Percentiles rank a stretch among this genome's conserved stretches.
phyloP scores from a whole-genome alignment of 2,888 invertebrate species.

The Pyralis farinalis region DNA sequence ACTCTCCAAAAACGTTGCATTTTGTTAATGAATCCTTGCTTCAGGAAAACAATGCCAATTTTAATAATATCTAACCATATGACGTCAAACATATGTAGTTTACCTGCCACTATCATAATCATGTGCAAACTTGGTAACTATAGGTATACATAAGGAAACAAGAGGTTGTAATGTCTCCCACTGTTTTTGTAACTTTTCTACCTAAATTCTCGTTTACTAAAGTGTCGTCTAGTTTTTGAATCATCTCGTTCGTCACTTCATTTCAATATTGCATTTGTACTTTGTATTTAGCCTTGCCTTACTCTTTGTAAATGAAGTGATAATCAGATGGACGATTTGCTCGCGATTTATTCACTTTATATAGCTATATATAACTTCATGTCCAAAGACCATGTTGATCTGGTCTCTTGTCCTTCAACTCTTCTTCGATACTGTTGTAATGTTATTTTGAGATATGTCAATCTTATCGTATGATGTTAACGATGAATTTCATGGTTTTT shows the following conservation, averaged over 20 bases:
- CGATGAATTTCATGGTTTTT: slow-evolving; percentile 63
- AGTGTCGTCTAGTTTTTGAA: neutral
- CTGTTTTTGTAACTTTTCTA: neutral
- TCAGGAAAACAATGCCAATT: slow-evolving; percentile 79
- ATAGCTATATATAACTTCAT: slow-evolving; percentile 4
- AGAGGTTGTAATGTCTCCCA: neutral
- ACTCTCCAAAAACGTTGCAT: slow-evolving; percentile 63
- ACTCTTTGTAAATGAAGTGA: slow-evolving; percentile 6
- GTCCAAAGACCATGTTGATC: slow-evolving; percentile 14
- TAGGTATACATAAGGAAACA: slow-evolving; percentile 3
- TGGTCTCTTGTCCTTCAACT: slow-evolving; percentile 13
- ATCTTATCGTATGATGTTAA: slow-evolving; percentile 52
- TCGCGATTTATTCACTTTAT: neutral
- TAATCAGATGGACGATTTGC: slow-evolving; percentile 2
- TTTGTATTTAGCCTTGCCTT: neutral
- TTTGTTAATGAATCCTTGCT: slow-evolving; percentile 53
- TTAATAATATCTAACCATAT: slow-evolving; percentile 43
- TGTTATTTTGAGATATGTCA: slow-evolving; percentile 29
- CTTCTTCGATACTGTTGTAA: slow-evolving; percentile 13
- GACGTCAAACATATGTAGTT: slow-evolving; percentile 9
- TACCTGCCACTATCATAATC: slow-evolving; percentile 14
- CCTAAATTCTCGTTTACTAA: too few species aligned
- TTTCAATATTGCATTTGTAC: neutral
- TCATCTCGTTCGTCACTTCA: slow-evolving; percentile 7
- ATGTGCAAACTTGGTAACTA: slow-evolving; percentile 18